A percentile compares a stretch with the other conserved stretches of the same genome.
phyloP scores from a whole-genome alignment of 2,113 vertebrate species.

The Cebus imitator region DNA sequence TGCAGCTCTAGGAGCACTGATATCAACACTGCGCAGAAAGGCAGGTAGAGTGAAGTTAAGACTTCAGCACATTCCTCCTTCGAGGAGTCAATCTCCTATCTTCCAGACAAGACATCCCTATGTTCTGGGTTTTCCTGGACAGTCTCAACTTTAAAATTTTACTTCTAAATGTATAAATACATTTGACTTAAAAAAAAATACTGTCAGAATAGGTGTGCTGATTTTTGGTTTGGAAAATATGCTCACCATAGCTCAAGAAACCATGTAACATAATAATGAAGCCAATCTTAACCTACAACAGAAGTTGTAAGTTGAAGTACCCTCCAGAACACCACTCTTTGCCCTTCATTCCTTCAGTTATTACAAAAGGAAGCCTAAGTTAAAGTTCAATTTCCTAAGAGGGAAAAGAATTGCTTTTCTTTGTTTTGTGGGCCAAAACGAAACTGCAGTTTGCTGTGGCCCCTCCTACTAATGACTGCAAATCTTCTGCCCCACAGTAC shows the following conservation, averaged over 20 bases:
- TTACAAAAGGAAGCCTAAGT: neutral
- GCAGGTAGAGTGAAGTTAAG: neutral
- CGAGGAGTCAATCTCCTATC: neutral
- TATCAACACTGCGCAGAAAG: neutral
- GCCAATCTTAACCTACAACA: neutral
- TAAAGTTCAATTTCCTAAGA: neutral
- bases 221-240: conserved; percentile 27
- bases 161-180: neutral
- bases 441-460: neutral
- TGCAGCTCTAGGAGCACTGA: neutral
- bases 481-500: neutral
- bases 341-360: neutral
- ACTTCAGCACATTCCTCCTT: neutral
- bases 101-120: neutral
- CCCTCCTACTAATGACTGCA: neutral
- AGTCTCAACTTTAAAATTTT: neutral
- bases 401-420: neutral
- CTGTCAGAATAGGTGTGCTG: neutral
- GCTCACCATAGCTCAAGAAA: neutral
- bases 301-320: neutral
- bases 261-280: neutral
- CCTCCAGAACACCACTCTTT: neutral
- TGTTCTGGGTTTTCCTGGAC: neutral
- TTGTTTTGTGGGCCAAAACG: neutral
- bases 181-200: neutral